Conservation (phyloP, 1,140 invertebrate genomes). For the Drosophila yakuba region DNA sequence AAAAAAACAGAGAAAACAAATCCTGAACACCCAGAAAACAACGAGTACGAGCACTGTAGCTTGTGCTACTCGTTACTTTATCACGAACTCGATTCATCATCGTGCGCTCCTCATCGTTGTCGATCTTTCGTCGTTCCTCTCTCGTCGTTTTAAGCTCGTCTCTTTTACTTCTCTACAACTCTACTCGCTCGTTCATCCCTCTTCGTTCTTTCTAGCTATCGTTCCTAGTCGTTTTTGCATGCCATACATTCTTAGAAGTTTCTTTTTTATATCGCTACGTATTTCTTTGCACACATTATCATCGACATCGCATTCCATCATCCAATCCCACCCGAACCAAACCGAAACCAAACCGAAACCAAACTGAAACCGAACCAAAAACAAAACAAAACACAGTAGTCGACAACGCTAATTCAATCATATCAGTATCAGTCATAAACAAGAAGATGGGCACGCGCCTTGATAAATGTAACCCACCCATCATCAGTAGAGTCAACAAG, state of each 20-base stretch:
- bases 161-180: constrained; percentile 32
- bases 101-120: constrained; percentile 48
- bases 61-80: constrained; percentile 34
- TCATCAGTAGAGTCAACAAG: constrained; percentile 46
- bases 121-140: constrained; percentile 47
- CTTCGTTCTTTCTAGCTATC: constrained; percentile 52
- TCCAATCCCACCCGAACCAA: constrained; percentile 33
- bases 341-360: constrained; percentile 38
- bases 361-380: neutral
- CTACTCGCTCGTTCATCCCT: constrained; percentile 57
- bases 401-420: constrained; percentile 57
- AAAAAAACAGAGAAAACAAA: constrained; percentile 26
- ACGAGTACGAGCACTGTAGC: constrained; percentile 19
- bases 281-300: constrained; percentile 36
- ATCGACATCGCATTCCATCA: constrained; percentile 43
- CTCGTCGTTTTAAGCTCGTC: constrained; percentile 50
- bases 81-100: constrained; percentile 52
- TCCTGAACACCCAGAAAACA: constrained; percentile 15
- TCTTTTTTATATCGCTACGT: constrained; percentile 36
- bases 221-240: constrained; percentile 60
- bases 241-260: constrained; percentile 29
- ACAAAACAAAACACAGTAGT: constrained; percentile 50
- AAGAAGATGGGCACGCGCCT: constrained; percentile 44
- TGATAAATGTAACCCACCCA: constrained; percentile 79
- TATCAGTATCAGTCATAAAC: constrained; percentile 46